Base-by-base conservation (phyloP, 2,888 invertebrate species). In the Lochmaea crataegi region DNA sequence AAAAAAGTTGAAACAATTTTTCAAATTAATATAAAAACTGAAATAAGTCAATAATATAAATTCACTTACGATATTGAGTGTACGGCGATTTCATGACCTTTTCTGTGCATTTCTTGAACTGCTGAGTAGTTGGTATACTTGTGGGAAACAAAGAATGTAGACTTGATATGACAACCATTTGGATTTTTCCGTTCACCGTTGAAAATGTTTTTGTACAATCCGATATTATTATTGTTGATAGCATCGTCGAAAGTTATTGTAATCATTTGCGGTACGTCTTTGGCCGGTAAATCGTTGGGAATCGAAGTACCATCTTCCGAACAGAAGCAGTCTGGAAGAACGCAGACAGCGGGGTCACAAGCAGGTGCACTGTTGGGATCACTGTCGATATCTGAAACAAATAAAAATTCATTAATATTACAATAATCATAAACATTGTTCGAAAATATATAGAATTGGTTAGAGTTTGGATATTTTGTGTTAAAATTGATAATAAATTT, bases 211-310 rank as follows among this genome's bases (percentile, higher is more conserved):
- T 95, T 95, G 90, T 96, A 97, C 66, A 97, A 88, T 82, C 95
- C 96, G 85, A 96, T 96, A 88, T 97, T 97, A 88, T 97, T 96
- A 88, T 96, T 96, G 87, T 97, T 97, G 87, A 97, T 95, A 83
- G 96, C 96, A 83, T 96, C 96, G 84, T 97, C 96, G 85, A 97
- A 97, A 66, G 96, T 96, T 84, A 97, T 94, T 72, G 95, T 96
- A 84, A 97, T 93, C 96, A 96, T 96, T 89, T 96, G 96, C 6
- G 96, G 96, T 0, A 96, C 95, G 83, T 96, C 95, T 87, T 92
- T 94, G 76, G 92, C 86, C 14, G 94, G 95, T 65, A 96, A 88
- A 84, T 96, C 95, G 14, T 95, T 95, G 76, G 96, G 96, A 80
- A 96, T 93, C 58, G 91, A 89, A 51, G 96, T 96, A 77, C 96